Evolutionary conservation across 2,113 vertebrate genomes (phyloP).

Genomic region (Garra rufa): DNA sequence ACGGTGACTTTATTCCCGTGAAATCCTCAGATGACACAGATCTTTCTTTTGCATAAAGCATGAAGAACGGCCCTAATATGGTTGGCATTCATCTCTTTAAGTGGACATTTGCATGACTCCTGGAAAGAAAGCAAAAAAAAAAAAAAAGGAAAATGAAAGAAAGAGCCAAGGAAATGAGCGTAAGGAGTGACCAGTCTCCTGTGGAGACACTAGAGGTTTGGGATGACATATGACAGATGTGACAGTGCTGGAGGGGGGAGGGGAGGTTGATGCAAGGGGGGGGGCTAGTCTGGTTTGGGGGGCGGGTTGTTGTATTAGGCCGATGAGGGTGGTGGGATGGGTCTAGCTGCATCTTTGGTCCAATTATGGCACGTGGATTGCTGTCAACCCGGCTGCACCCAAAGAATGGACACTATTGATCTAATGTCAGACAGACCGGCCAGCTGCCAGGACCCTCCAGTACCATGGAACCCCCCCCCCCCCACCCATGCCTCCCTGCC

Average conservation of each 20-base stretch:
- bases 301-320: constrained; percentile 77
- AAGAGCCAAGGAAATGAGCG: constrained; percentile 65
- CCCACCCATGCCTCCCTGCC: constrained; percentile 70
- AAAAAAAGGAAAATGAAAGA: constrained; percentile 62
- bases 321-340: constrained; percentile 85
- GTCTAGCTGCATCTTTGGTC: constrained; percentile 94
- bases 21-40: constrained; percentile 97
- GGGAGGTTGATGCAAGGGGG: constrained; percentile 76
- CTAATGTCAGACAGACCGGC: constrained; percentile 95
- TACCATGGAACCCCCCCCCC: constrained; percentile 41
- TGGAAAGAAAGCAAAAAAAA: constrained; percentile 70
- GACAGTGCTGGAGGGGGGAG: constrained; percentile 89
- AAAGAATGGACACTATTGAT: constrained; percentile 97
- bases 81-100: constrained; percentile 95
- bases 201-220: constrained; percentile 94
- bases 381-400: constrained; percentile 97
- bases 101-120: constrained; percentile 99
- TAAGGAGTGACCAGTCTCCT: constrained; percentile 85
- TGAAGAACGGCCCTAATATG: constrained; percentile 97
- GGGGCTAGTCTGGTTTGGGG: constrained; percentile 75
- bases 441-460: constrained; percentile 28
- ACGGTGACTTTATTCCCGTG: constrained; percentile 98
- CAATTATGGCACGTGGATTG: constrained; percentile 97
- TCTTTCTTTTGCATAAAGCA: constrained; percentile 99
- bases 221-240: constrained; percentile 99